Conservation (phyloP, 2,888 invertebrate species). For the Poecilus cupreus region DNA sequence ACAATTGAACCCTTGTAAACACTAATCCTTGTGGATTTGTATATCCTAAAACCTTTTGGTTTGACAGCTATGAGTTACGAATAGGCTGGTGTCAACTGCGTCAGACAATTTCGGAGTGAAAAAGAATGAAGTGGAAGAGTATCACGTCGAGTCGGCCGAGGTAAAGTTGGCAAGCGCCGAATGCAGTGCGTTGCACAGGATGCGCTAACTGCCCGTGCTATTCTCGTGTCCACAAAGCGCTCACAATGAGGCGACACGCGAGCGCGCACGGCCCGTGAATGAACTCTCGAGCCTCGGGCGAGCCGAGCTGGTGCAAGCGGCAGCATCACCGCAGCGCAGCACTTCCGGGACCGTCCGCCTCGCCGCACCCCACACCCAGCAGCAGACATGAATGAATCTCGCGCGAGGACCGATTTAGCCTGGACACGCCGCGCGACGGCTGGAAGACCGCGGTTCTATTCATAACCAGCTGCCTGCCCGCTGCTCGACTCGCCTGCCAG, state of each 20-base stretch:
- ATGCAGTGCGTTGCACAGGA: background rate
- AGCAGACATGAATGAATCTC: slow-evolving; percentile 40
- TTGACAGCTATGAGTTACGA: no score
- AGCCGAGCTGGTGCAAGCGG: slow-evolving; percentile 9
- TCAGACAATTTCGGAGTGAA: no score
- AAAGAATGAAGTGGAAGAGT: background rate
- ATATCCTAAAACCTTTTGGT: no score
- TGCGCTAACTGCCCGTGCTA: slow-evolving; percentile 57
- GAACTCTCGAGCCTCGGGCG: slow-evolving; percentile 7
- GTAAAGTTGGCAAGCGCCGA: background rate
- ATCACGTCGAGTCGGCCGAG: background rate
- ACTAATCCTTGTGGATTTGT: no score
- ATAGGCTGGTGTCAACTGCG: no score
- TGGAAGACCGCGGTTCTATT: slow-evolving; percentile 47
- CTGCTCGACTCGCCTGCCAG: background rate
- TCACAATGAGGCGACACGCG: slow-evolving; percentile 38
- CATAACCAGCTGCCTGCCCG: slow-evolving; percentile 25
- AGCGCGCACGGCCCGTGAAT: slow-evolving; percentile 40
- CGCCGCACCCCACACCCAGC: background rate
- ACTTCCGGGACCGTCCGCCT: slow-evolving; percentile 22
- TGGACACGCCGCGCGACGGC: background rate
- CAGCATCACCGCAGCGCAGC: slow-evolving; percentile 33
- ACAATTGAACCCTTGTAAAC: no score
- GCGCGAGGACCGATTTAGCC: slow-evolving; percentile 44
- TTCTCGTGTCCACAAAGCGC: slow-evolving; percentile 34